Base-by-base conservation (phyloP, 2,113 vertebrate genomes). In the Ahaetulla prasina region DNA sequence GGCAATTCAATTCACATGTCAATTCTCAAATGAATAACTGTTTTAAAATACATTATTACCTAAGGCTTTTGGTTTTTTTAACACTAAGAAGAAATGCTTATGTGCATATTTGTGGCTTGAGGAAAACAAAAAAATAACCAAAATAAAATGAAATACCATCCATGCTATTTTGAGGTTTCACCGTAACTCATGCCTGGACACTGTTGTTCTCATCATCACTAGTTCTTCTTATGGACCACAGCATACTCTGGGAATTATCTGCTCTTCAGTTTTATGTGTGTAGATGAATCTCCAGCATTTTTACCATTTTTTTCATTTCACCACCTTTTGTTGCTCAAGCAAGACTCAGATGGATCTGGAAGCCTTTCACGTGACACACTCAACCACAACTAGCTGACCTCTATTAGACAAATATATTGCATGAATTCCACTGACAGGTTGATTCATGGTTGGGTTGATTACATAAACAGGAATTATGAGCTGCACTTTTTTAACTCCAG, bases 11-110 rank as follows among this genome's bases (percentile, higher is more conserved):
- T 35, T 80, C 91, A 95, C 52, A 14, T 88, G 22, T 85, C 55
- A 89, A 94, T 90, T 96, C 95, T 94, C 89, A 95, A 91, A 84
- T 87, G 84, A 91, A 94, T 94, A n/a, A 43, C 18, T 22, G 74
- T 95, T 96, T 87, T 94, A 95, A 93, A 92, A 90, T 30, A 84
- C 35, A 95, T 92, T 54, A 2, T 93, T 95, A 95, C 93, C 92
- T 96, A 94, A 92, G 93, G 93, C 94, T 85, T 85, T 87, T 2
- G 49, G 1, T 14, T 45, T 55, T 85, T 53, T 91, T 85, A 80
- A 8, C 52, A 85, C 8, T 30, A 54, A 85, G 23, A 43, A 53
- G 39, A 30, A 93, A 88, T 94, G 47, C 63, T 90, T 2, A 0
- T 68, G 8, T 20, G 6, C 45, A 20, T 55, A 60, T 90, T 30